phyloP scores from a whole-genome alignment of 1,140 invertebrate genomes.

The Trigoniulus corallinus region DNA sequence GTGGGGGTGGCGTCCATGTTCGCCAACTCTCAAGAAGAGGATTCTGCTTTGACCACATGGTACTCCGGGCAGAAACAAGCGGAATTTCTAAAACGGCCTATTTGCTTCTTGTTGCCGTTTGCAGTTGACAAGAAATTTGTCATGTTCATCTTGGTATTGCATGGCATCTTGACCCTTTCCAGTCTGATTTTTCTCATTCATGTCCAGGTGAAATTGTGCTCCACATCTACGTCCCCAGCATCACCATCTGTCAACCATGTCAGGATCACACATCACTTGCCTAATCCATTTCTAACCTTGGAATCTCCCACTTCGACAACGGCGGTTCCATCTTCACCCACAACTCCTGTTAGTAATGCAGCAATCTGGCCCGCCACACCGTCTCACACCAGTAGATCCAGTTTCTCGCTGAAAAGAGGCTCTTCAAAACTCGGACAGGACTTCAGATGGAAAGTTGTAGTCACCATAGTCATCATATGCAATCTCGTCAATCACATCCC shows the following conservation, averaged over 20 bases:
- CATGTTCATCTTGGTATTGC: conserved; percentile 32
- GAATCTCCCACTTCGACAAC: conserved; percentile 14
- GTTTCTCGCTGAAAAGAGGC: conserved; percentile 19
- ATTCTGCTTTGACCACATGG: background rate
- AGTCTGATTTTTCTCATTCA: conserved; percentile 20
- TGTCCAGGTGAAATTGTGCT: conserved; percentile 12
- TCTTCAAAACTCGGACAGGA: conserved; percentile 24
- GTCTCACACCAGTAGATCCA: conserved; percentile 12
- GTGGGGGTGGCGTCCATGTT: conserved; percentile 25
- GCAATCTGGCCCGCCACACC: background rate
- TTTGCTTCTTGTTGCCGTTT: conserved; percentile 29
- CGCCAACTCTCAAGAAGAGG: conserved; percentile 7
- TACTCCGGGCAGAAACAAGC: too few relatives aligned
- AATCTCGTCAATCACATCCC: conserved; percentile 37
- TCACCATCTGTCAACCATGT: background rate
- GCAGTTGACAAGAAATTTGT: conserved; percentile 30
- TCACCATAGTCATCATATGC: conserved; percentile 26
- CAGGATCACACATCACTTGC: conserved; percentile 1
- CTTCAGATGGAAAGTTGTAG: conserved; percentile 30
- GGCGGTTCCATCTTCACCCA: conserved; percentile 8
- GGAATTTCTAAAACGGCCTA: too few relatives aligned
- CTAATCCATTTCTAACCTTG: conserved; percentile 8
- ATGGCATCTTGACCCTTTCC: conserved; percentile 25
- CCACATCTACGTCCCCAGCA: background rate
- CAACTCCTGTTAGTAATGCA: background rate